Base-by-base conservation (phyloP, 2,797 vertebrate species). In the Podarcis siculus region DNA sequence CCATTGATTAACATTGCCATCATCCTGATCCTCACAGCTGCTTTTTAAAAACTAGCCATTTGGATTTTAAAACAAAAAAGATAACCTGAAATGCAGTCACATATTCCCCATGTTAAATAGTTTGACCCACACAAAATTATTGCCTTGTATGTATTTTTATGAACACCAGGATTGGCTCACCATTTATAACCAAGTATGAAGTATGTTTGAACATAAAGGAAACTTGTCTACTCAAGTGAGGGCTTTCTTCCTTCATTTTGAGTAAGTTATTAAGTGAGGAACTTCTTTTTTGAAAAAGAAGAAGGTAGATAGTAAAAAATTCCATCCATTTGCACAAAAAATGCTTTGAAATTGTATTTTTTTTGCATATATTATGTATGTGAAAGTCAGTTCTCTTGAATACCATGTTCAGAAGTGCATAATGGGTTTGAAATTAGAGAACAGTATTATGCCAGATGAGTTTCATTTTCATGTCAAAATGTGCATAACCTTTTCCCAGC, bases 121-220 rank as follows among this genome's bases (percentile, higher is more conserved):
- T 71, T 71, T 73, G 72, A 35, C 61, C 21, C 61, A 3, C 19
- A 32, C 5, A 13, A 73, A 73, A 73, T 3, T 19, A 73, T 21
- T 73, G 9, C 32, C 35, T 9, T 73, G 72, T 37, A 73, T 15
- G 19, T 19, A 37, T 37, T 35, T 73, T 73, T 72, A 72, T 8
- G 71, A 32, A 35, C 71, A 73, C 7, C 32, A 73, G 72, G 32
- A 73, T 35, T 73, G 32, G 13, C 7, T 73, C 32, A 37, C 7
- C 32, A 73, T 86, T 92, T 83, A 87, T 79, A 79, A 21, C 84
- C 1, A 10, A 39, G 77, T 90, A 79, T 23, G 45, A 12, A 27
- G 39, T 4, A 3, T 78, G 2, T 42, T 88, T 88, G n/a, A 78
- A 27, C 66, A 89, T 82, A 85, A 82, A 71, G 6, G 87, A 92